Evolutionary conservation across 1,140 invertebrate species (phyloP).

Genomic region (Camponotus vicinus): DNA sequence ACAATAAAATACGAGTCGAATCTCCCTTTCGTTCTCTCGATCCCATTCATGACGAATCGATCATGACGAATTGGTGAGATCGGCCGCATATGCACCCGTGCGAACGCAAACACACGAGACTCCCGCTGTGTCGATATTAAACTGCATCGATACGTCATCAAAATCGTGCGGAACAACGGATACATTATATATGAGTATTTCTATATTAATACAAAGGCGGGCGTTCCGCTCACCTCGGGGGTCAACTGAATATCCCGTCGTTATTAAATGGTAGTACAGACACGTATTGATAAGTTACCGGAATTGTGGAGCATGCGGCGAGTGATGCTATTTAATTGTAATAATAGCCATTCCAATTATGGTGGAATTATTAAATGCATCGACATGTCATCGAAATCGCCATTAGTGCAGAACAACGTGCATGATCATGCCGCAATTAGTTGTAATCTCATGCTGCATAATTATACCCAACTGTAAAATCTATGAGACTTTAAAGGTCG

Average conservation of each 20-base stretch:
- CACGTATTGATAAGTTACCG: conserved; percentile 9
- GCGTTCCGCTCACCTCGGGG: not conserved
- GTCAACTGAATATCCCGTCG: conserved; percentile 13
- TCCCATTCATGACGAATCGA: conserved; percentile 33
- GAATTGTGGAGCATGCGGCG: not conserved
- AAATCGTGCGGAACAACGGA: conserved; percentile 37
- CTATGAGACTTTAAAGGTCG: not conserved
- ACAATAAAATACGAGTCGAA: no score
- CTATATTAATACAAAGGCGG: conserved; percentile 32
- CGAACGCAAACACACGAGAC: conserved; percentile 76
- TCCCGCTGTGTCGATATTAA: conserved; percentile 66
- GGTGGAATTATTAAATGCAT: conserved; percentile 20
- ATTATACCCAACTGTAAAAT: conserved; percentile 6
- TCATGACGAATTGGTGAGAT: conserved; percentile 83
- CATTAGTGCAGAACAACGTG: not conserved
- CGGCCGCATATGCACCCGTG: conserved; percentile 78
- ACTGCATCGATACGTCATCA: conserved; percentile 55
- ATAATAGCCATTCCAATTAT: conserved; percentile 34
- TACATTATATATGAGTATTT: conserved; percentile 21
- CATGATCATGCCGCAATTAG: not conserved
- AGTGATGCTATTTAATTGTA: conserved; percentile 39
- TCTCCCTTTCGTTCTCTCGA: not conserved
- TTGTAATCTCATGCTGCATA: not conserved
- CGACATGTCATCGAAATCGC: conserved; percentile 18
- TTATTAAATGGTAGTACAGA: conserved; percentile 35